Base-by-base conservation (phyloP, 2,888 invertebrate species). In the Dryadula phaetusa region DNA sequence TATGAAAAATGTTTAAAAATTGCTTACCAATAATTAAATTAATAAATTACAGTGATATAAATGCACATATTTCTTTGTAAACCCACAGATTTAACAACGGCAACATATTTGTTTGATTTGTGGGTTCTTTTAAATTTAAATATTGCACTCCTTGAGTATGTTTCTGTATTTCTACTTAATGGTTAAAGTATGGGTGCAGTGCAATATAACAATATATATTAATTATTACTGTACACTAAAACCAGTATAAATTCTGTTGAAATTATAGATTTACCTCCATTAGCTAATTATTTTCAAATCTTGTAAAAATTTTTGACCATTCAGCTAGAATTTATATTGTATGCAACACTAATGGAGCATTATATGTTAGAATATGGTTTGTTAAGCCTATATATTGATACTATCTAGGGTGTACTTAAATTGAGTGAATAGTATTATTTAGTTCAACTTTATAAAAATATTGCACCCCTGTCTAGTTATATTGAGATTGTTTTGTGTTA, bases 401-500 rank as follows among this genome's bases (percentile, higher is more conserved):
- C 81, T 76, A 76, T 80, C 80, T 78, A 81, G 82, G 81, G 78
- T 85, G 80, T 82, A 78, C 74, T 77, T 77, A 81, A 76, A 79
- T 77, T 80, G 76, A 76, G 78, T 77, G 72, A 81, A 79, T 79
- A 79, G 79, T 76, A 79, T 77, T 82, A 75, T 84, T 82, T 84
- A 85, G 82, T 82, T 77, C 77, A 82, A 82, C 76, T 74, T 76
- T 75, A 52, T 76, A 81, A 77, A 75, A 76, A 80, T 81, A 82
- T 81, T 85, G 86, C 87, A 88, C 86, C 84, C 82, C 80, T 79
- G 77, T 76, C 79, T 84, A 81, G 78, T 70, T 75, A 82, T 79
- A 80, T 83, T 82, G 81, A 85, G 76, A 82, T 86, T 84, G 80
- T 83, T 84, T 85, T 83, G 74, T 82, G 79, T 84, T 77, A 80